Percentiles rank a stretch among this genome's conserved stretches.
Evolutionary conservation across 2,113 vertebrate genomes (phyloP).

Genomic region (Chitala chitala): DNA sequence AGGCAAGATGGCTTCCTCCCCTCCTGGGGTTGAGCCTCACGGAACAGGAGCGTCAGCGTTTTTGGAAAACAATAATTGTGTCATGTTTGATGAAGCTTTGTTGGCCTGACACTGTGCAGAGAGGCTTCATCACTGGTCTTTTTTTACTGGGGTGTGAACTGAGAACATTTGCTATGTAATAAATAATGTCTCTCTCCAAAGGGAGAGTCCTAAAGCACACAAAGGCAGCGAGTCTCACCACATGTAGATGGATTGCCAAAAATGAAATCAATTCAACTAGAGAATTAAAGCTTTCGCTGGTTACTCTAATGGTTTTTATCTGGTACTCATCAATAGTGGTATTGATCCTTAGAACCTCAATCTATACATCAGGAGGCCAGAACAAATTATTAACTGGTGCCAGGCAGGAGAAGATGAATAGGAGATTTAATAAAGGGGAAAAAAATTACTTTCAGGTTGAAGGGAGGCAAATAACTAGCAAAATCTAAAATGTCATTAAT

Average conservation of each 20-base stretch:
- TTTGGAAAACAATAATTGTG: slow-evolving; percentile 71
- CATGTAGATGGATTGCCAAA: slow-evolving; percentile 59
- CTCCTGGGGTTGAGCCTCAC: slow-evolving; percentile 58
- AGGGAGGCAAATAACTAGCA: neutral
- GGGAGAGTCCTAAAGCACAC: slow-evolving; percentile 62
- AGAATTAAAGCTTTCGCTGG: slow-evolving; percentile 52
- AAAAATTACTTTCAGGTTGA: neutral
- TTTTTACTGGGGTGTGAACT: slow-evolving; percentile 66
- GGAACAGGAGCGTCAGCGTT: slow-evolving; percentile 68
- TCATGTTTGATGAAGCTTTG: slow-evolving; percentile 72
- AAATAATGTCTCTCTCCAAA: slow-evolving; percentile 62
- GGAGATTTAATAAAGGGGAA: neutral
- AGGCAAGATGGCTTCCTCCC: slow-evolving; percentile 12
- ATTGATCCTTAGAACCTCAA: slow-evolving; percentile 50
- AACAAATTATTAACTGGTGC: slow-evolving; percentile 1
- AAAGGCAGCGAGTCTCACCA: slow-evolving; percentile 39
- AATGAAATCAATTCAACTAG: slow-evolving; percentile 63
- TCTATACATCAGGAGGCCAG: slow-evolving; percentile 37
- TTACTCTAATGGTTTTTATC: slow-evolving; percentile 57
- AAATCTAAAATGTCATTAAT: neutral
- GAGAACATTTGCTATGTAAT: slow-evolving; percentile 55
- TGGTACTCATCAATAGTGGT: slow-evolving; percentile 52
- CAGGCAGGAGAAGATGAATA: neutral
- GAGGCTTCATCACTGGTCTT: slow-evolving; percentile 66
- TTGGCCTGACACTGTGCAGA: slow-evolving; percentile 60